Base-by-base conservation (phyloP, 2,888 invertebrate species). In the Alitta virens region DNA sequence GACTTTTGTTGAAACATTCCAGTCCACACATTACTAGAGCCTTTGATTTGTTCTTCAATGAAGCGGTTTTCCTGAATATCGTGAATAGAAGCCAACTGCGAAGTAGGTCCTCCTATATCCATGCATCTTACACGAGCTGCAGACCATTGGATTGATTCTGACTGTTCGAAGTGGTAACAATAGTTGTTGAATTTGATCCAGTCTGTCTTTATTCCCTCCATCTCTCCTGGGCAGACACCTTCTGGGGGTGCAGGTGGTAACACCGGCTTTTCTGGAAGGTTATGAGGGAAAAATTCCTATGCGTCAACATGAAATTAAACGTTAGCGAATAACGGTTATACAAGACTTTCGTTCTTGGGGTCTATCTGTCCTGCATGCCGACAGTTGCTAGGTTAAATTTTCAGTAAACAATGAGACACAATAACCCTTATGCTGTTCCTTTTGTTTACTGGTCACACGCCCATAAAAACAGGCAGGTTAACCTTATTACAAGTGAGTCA, bases 11-110 rank as follows among this genome's bases (percentile, higher is more conserved):
- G 23, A n/a, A 43, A n/a, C 38, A 64, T 18, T 12, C 63, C 65
- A 14, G 51, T 60, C 63, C 65, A 65, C 7, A 26, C 12, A n/a
- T 26, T 33, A 38, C 24, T 5, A n/a, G 46, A 23, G 23, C 40
- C 26, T 12, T 43, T 21, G 14, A 56, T 16, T 21, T 24, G 42
- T 9, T 5, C 7, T 21, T 9, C n/a, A n/a, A 56, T 43, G 18
- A 12, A 56, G 26, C 46, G 43, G 27, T 56, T 56, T 27, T 56
- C 56, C 42, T 43, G 43, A 14, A 43, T 2, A 23, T 21, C 46
- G 25, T 56, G 56, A 18, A 56, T 43, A 16, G 56, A 56, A 1
- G 24, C 43, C 46, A 56, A 26, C 12, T 16, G 9, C 12, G 40
- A 9, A 9, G 16, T 12, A 40, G 40, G 40, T 12, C 16, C 12